Evolutionary conservation across 2,888 invertebrate genomes (phyloP).

Genomic region (Drosophila greeni): DNA sequence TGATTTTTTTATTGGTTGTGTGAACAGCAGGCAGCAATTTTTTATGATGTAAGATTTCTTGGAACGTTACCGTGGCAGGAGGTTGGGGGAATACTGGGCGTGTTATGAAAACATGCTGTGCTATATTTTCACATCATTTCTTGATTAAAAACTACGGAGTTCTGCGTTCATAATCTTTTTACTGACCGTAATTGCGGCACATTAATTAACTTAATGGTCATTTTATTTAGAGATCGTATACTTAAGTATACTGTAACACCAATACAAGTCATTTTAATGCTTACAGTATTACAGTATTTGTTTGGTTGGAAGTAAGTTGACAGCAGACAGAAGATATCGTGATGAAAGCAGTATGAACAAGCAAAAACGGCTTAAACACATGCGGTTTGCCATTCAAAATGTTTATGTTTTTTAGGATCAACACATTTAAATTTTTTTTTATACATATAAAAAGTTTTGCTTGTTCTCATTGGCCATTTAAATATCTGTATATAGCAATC

Average conservation of each 20-base stretch:
- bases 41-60: constrained; percentile 67
- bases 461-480: constrained; percentile 45
- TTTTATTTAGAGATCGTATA: constrained; percentile 61
- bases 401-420: not conserved
- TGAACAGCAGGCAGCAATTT: constrained; percentile 69
- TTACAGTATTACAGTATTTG: constrained; percentile 22
- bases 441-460: not conserved
- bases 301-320: constrained; percentile 47
- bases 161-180: constrained; percentile 57
- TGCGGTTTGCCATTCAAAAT: not conserved
- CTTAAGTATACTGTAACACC: constrained; percentile 16
- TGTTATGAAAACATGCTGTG: constrained; percentile 58
- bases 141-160: constrained; percentile 74
- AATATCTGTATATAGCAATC: constrained; percentile 1
- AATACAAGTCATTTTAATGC: constrained; percentile 44
- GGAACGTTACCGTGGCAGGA: not conserved
- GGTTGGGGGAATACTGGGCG: not conserved
- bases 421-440: not conserved
- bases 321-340: constrained; percentile 25
- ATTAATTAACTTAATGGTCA: constrained; percentile 74
- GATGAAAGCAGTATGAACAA: not conserved
- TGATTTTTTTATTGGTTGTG: constrained; percentile 69
- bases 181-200: constrained; percentile 64
- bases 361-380: not conserved
- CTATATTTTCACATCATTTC: constrained; percentile 55